phyloP scores from a whole-genome alignment of 2,888 invertebrate genomes.

The Pachliopta kotzebuea region DNA sequence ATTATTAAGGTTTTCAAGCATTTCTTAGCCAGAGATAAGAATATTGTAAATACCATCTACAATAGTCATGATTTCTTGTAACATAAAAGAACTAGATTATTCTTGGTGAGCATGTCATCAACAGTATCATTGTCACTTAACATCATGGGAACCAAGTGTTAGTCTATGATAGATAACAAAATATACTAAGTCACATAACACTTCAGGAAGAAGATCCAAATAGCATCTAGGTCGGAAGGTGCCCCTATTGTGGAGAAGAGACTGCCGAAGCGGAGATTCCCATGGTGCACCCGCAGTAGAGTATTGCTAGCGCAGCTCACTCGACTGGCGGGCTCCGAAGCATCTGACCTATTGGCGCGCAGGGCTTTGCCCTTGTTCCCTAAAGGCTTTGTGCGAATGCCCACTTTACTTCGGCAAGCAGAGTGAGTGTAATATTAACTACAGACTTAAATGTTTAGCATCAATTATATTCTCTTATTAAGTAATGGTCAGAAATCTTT shows the following conservation, averaged over 20 bases:
- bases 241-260: conserved; percentile 78
- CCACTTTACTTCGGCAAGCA: conserved; percentile 75
- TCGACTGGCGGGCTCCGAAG: conserved; percentile 36
- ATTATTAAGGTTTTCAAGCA: too few relatives aligned
- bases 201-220: conserved; percentile 64
- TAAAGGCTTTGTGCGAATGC: conserved; percentile 83
- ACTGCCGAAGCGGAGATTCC: conserved; percentile 86
- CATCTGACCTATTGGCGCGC: conserved; percentile 70
- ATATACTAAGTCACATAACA: not conserved
- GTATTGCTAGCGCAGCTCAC: conserved; percentile 43
- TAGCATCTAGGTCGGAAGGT: conserved; percentile 55
- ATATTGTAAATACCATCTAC: too few relatives aligned
- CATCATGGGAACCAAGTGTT: too few relatives aligned
- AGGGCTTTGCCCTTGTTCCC: conserved; percentile 85
- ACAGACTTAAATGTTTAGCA: not conserved
- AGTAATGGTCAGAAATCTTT: too few relatives aligned
- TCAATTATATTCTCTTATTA: too few relatives aligned
- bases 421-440: conserved; percentile 51
- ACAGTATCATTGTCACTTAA: too few relatives aligned
- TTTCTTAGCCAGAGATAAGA: too few relatives aligned
- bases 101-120: too few relatives aligned
- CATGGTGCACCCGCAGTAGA: conserved; percentile 79
- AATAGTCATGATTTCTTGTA: too few relatives aligned
- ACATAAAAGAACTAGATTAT: too few relatives aligned
- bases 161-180: not conserved